Evolutionary conservation across 2,113 vertebrate genomes (phyloP).

Genomic region (Ciconia stormi): DNA sequence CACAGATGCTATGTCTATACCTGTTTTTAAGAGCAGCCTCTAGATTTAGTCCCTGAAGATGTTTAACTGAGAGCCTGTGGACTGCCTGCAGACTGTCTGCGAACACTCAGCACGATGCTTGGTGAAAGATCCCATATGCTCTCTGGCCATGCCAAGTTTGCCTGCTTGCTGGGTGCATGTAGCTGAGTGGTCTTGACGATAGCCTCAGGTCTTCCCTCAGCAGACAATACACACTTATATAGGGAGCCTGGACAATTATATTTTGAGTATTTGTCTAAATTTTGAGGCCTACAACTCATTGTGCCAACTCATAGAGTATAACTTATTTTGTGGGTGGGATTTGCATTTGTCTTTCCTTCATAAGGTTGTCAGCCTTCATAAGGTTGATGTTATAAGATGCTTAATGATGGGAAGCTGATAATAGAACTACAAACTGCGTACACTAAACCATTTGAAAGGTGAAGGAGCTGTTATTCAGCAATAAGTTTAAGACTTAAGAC

Average conservation of each 20-base stretch:
- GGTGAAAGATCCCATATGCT: not conserved
- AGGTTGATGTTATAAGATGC: not conserved
- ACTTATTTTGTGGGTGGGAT: not conserved
- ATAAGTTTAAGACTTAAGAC: not conserved
- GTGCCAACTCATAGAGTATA: not conserved
- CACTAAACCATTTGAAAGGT: not conserved
- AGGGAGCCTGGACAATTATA: not conserved
- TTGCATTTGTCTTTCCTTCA: not conserved
- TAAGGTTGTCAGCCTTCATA: not conserved
- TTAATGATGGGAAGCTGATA: not conserved
- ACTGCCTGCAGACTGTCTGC: not conserved
- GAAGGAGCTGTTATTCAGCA: not conserved
- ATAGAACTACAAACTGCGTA: not conserved
- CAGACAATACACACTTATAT: not conserved
- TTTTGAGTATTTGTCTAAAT: not conserved
- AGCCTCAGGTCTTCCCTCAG: not conserved
- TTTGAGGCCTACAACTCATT: not conserved
- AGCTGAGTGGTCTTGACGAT: not conserved
- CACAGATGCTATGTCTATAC: not conserved
- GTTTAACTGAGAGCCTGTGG: not conserved
- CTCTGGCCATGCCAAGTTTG: fast-evolving
- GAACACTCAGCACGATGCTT: fast-evolving
- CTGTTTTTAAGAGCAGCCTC: not conserved
- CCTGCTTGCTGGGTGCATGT: not conserved
- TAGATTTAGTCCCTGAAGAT: not conserved